A percentile compares a stretch with the other conserved stretches of the same genome.
phyloP scores from a whole-genome alignment of 2,113 vertebrate genomes.

The Scomber japonicus region DNA sequence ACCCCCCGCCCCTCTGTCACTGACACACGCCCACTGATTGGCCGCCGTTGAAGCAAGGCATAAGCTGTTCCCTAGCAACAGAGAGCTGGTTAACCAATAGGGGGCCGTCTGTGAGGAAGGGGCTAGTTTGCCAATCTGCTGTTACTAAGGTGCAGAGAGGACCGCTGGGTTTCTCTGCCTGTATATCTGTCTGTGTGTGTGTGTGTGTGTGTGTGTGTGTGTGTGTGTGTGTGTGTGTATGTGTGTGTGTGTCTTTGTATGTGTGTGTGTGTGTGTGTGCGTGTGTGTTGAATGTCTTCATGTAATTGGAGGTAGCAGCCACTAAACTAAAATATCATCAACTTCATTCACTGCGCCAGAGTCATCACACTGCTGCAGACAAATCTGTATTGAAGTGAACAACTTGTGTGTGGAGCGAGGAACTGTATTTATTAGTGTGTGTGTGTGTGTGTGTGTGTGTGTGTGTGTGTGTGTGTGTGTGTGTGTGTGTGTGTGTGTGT shows the following conservation, averaged over 20 bases:
- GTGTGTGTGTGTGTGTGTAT: slow-evolving; percentile 43
- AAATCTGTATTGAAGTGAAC: slow-evolving; percentile 26
- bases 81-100: slow-evolving; percentile 82
- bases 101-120: slow-evolving; percentile 75
- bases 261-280: slow-evolving; percentile 26
- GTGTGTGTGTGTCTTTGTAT: slow-evolving; percentile 34
- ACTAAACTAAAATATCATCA: slow-evolving; percentile 1
- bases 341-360: not conserved
- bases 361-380: slow-evolving; percentile 25
- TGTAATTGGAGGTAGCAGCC: slow-evolving; percentile 37
- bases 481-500: not conserved
- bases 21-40: slow-evolving; percentile 78
- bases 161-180: slow-evolving; percentile 57
- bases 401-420: slow-evolving; percentile 7
- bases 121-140: slow-evolving; percentile 81
- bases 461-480: not conserved
- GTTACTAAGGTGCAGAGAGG: slow-evolving; percentile 87
- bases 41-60: slow-evolving; percentile 82
- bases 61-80: slow-evolving; percentile 89
- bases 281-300: slow-evolving; percentile 29
- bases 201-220: slow-evolving; percentile 54
- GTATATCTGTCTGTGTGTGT: slow-evolving; percentile 47
- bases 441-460: not conserved
- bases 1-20: slow-evolving; percentile 55
- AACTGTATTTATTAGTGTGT: slow-evolving; percentile 34